A percentile compares a stretch with the other conserved stretches of the same genome.
Evolutionary conservation across 2,888 invertebrate species (phyloP).

Genomic region (Hedya salicella): DNA sequence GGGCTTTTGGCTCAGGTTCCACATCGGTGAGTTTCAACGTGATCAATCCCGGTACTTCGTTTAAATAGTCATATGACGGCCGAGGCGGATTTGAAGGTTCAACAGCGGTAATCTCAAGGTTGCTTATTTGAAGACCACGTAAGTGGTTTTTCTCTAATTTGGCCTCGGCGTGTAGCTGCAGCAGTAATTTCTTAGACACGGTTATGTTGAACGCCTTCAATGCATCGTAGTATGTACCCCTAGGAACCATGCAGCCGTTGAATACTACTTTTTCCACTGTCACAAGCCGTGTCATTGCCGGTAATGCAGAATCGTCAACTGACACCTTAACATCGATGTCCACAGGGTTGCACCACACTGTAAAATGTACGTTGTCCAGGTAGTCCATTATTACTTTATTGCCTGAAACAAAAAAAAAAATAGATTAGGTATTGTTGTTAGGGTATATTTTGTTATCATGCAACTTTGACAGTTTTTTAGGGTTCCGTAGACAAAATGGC

Average conservation of each 20-base stretch:
- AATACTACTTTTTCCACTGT: neutral
- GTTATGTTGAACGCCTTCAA: conserved; percentile 22
- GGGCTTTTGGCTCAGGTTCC: neutral
- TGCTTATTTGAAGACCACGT: neutral
- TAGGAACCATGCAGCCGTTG: conserved; percentile 18
- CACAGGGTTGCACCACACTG: conserved; percentile 10
- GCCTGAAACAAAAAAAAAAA: conserved; percentile 19
- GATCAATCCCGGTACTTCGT: neutral
- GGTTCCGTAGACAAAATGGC: too few relatives aligned
- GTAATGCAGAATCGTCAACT: conserved; percentile 24
- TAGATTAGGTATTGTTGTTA: too few relatives aligned
- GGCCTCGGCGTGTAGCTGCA: conserved; percentile 7
- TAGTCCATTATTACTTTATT: neutral
- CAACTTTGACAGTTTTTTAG: too few relatives aligned
- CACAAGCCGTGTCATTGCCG: conserved; percentile 7
- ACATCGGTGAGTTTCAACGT: conserved; percentile 3
- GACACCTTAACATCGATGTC: neutral
- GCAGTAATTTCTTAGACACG: neutral
- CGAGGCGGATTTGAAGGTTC: neutral
- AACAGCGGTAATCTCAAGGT: neutral
- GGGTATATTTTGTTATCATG: too few relatives aligned
- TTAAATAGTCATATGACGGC: conserved; percentile 6
- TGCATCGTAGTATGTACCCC: conserved; percentile 4
- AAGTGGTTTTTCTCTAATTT: conserved; percentile 4
- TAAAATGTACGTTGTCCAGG: neutral